Evolutionary conservation across 2,888 invertebrate species (phyloP), one percentile per base, ranked within the genome.

Genomic region (Sepiola atlantica): DNA sequence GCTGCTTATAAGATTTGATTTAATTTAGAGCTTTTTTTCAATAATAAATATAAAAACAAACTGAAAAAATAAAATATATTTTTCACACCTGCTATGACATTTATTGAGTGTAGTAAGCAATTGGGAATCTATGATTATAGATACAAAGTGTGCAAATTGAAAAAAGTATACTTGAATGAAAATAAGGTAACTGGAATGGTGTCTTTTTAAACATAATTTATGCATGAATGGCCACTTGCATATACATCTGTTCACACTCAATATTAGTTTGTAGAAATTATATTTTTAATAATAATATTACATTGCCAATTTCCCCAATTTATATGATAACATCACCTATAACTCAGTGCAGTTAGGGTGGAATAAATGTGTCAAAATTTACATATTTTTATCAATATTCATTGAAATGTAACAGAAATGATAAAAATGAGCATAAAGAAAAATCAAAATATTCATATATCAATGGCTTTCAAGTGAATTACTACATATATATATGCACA

Each of bases 251-350:
- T n/a, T n/a, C 77, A 14, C n/a, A 32, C n/a, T 77, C n/a, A 77
- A 77, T 12, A 77, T 28, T 77, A 77, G n/a, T 16, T n/a, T n/a
- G 32, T n/a, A 77, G 77, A 12, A 77, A 77, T n/a, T 10, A 77
- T 77, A n/a, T n/a, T 77, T n/a, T 77, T 77, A 12, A 77, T 77
- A n/a, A 77, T n/a, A n/a, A 77, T 77, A 77, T n/a, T 77, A 77
- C 32, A n/a, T 32, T 77, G 77, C 77, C 77, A 77, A 77, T 77
- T n/a, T 77, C n/a, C n/a, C n/a, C 77, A 77, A 77, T 77, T 77
- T 77, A 32, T n/a, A 45, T 45, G 45, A 77, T 77, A n/a, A 21
- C n/a, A 77, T n/a, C 77, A 32, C n/a, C 32, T 32, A 32, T 77
- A n/a, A 77, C 77, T 77, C n/a, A n/a, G 77, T 77, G n/a, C n/a